Percentiles rank a stretch among this genome's conserved stretches.
These are phyloP conservation scores for Portevinia maculata DNA, from an alignment of 2,888 invertebrate species.

Conservation along the genomic window DNA sequence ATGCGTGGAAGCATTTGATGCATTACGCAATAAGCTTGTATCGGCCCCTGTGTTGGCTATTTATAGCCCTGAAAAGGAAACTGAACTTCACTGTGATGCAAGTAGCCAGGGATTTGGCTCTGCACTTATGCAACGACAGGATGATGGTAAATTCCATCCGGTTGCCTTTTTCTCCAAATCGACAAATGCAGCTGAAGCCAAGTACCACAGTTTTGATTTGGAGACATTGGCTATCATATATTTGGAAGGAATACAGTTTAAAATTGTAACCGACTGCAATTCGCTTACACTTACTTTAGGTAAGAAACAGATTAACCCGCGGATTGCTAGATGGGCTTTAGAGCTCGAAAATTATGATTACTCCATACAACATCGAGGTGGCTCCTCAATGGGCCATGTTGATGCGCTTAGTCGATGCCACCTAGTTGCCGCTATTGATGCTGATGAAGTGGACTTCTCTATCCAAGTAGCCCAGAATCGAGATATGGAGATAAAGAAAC, in stretches of 20 bases:
- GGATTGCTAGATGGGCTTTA: constrained; percentile 79
- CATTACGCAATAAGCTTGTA: constrained; percentile 18
- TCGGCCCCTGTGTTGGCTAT: constrained; percentile 76
- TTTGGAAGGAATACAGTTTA: constrained; percentile 37
- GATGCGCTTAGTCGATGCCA: constrained; percentile 77
- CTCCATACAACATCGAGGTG: constrained; percentile 78
- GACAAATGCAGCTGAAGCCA: constrained; percentile 72
- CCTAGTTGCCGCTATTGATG: neutral
- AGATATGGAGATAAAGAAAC: neutral
- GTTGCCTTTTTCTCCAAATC: constrained; percentile 66
- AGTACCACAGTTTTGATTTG: constrained; percentile 77
- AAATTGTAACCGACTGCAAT: constrained; percentile 22
- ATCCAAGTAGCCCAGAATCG: constrained; percentile 12
- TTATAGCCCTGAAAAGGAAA: constrained; percentile 75
- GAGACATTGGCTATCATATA: constrained; percentile 76
- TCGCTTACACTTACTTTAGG: constrained; percentile 31
- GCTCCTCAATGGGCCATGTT: constrained; percentile 75
- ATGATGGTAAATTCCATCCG: constrained; percentile 38
- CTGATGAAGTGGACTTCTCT: neutral
- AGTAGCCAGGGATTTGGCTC: constrained; percentile 41
- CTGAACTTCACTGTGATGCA: constrained; percentile 78
- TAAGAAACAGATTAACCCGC: constrained; percentile 73
- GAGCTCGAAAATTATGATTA: constrained; percentile 78
- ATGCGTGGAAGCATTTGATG: constrained; percentile 35
- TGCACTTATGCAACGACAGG: constrained; percentile 21